phyloP scores from a whole-genome alignment of 2,888 invertebrate genomes.

The Craniophora ligustri region DNA sequence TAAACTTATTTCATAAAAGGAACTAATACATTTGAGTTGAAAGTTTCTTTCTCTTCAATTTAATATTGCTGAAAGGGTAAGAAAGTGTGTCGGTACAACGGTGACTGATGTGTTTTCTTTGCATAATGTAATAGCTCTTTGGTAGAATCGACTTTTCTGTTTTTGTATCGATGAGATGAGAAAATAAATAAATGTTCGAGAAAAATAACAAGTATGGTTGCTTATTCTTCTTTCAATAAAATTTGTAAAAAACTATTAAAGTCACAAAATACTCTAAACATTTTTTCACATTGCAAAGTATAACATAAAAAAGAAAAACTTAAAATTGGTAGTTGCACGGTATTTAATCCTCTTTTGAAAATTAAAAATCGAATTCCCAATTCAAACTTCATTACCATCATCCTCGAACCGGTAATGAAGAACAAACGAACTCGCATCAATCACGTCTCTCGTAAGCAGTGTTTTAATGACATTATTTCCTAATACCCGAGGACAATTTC shows the following conservation, averaged over 20 bases:
- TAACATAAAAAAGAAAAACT: no score
- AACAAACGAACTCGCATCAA: conserved; percentile 75
- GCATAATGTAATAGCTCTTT: conserved; percentile 59
- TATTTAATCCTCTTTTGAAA: background rate
- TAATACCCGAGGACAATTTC: conserved; percentile 71
- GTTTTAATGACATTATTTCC: conserved; percentile 84
- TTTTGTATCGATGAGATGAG: conserved; percentile 24
- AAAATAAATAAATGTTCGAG: no score
- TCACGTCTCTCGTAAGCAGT: conserved; percentile 66
- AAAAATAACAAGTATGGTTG: no score
- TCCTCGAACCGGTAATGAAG: conserved; percentile 57
- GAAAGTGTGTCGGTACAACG: conserved; percentile 57
- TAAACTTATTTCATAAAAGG: conserved; percentile 62
- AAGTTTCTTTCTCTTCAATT: conserved; percentile 62
- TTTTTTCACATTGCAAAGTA: no score
- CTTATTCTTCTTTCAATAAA: no score
- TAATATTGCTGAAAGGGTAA: conserved; percentile 78
- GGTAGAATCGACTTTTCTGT: conserved; percentile 44
- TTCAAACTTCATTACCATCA: conserved; percentile 54
- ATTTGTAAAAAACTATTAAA: no score
- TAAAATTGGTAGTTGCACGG: background rate
- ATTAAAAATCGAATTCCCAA: conserved; percentile 26
- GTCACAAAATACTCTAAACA: no score
- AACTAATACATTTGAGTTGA: conserved; percentile 66
- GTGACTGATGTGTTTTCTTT: conserved; percentile 78